Base-by-base conservation (phyloP, 1,140 invertebrate genomes). In the Rhagoletis zephyria region DNA sequence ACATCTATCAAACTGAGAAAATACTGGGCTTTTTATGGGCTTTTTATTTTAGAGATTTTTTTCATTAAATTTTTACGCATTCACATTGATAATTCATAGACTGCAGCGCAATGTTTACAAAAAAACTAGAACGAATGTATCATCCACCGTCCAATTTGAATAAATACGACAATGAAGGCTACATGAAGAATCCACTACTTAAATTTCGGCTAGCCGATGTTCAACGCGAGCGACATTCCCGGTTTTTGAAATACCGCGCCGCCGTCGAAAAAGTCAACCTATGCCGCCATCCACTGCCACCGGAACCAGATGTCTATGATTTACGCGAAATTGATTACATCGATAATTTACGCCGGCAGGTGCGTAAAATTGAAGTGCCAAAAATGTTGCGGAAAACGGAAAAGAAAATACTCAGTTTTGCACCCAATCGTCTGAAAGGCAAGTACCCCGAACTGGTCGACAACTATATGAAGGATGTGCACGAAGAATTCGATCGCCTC, bases 131-230 rank as follows among this genome's bases (percentile, higher is more conserved):
- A 85, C 90, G 89, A 6, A 91, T 92, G 90, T 89, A 91, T 88
- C 90, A 91, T 5, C 92, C 92, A 4, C 81, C 90, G 3, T 89
- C 90, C 87, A 90, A 93, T 86, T 88, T 93, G n/a, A 89, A 88
- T 19, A 90, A 91, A 86, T 93, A 92, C 65, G 92, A 93, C 65
- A 89, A 93, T 89, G 92, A 93, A 88, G 89, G 89, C n/a, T 93
- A 93, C 85, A 91, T 91, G 90, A 89, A 92, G 85, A 93, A 93
- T 86, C 92, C 92, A 0, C 45, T 93, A 48, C 87, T 93, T 9
- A 92, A 90, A 59, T 93, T 93, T 48, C 91, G 89, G 6, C 89
- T 93, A 4, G 88, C 89, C 30, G 90, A 93, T 65, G 90, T 93
- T 5, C 90, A 93, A 85, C 90, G 92, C 63, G 87, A 90, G 1